phyloP scores from a whole-genome alignment of 2,113 vertebrate genomes.

The Clarias magur region DNA sequence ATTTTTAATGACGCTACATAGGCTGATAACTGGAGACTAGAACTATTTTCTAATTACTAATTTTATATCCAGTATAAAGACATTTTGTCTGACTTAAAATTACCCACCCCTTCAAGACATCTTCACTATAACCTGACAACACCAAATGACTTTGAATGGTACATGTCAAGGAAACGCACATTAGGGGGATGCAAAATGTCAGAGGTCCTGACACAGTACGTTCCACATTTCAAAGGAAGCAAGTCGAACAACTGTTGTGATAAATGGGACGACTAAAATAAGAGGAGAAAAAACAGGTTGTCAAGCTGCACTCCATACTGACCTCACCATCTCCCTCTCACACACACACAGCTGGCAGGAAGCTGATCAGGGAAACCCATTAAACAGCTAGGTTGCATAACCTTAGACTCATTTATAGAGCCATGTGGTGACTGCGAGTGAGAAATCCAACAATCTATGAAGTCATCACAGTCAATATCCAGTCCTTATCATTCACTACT shows the following conservation, averaged over 20 bases:
- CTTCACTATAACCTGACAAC: background rate
- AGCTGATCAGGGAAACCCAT: conserved; percentile 35
- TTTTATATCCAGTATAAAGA: background rate
- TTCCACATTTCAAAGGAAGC: background rate
- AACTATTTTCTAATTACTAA: background rate
- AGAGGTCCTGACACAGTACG: background rate
- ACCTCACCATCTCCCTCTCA: background rate
- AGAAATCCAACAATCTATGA: background rate
- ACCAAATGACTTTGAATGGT: background rate
- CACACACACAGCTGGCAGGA: conserved; percentile 5
- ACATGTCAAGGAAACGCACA: background rate
- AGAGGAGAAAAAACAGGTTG: background rate
- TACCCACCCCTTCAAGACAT: background rate
- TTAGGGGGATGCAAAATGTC: background rate
- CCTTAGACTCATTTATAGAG: background rate
- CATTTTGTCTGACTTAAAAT: background rate
- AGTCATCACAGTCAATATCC: background rate
- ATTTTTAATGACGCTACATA: background rate
- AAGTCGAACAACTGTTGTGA: conserved; percentile 1
- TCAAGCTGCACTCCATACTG: conserved; percentile 7
- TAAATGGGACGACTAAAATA: conserved; percentile 1
- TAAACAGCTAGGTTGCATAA: conserved; percentile 40
- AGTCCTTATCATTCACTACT: background rate
- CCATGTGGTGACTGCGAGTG: background rate
- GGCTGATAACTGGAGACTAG: background rate